Percentiles rank a stretch among this genome's conserved stretches.
phyloP scores from a whole-genome alignment of 2,888 invertebrate genomes.

The Ophion ventricosus region DNA sequence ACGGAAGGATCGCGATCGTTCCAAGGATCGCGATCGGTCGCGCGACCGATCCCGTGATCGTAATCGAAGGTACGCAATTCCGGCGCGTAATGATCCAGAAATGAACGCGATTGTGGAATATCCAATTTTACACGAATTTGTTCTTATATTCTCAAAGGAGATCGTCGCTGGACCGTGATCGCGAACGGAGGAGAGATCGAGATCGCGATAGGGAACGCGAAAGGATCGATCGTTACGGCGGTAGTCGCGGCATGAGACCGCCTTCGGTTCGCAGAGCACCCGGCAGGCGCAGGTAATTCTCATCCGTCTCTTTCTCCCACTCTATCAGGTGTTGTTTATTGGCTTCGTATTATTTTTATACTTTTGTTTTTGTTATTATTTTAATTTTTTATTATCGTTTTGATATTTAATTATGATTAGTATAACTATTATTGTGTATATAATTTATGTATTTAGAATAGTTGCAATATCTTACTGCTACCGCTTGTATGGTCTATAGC shows the following conservation, averaged over 20 bases:
- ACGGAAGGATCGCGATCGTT: conserved; percentile 81
- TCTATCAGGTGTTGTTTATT: too few species aligned
- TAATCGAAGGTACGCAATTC: conserved; percentile 76
- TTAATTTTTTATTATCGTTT: too few species aligned
- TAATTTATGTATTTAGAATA: too few species aligned
- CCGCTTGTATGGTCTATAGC: too few species aligned
- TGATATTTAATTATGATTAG: too few species aligned
- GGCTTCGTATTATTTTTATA: too few species aligned
- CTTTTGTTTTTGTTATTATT: too few species aligned
- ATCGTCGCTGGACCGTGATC: conserved; percentile 82
- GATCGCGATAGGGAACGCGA: conserved; percentile 77
- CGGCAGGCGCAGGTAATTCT: conserved; percentile 79
- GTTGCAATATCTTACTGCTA: too few species aligned
- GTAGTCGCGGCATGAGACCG: conserved; percentile 81
- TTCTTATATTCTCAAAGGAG: conserved; percentile 71
- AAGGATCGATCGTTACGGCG: conserved; percentile 79
- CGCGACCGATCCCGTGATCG: conserved; percentile 83
- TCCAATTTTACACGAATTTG: conserved; percentile 70
- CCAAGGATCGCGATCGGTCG: conserved; percentile 81
- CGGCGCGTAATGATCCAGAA: neutral
- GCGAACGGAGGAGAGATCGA: conserved; percentile 82
- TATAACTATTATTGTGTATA: too few species aligned
- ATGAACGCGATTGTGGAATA: neutral
- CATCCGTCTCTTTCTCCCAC: neutral
- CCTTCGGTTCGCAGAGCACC: conserved; percentile 81